Base-by-base conservation (phyloP, 2,797 vertebrate genomes). In the Pogonophryne albipinna region DNA sequence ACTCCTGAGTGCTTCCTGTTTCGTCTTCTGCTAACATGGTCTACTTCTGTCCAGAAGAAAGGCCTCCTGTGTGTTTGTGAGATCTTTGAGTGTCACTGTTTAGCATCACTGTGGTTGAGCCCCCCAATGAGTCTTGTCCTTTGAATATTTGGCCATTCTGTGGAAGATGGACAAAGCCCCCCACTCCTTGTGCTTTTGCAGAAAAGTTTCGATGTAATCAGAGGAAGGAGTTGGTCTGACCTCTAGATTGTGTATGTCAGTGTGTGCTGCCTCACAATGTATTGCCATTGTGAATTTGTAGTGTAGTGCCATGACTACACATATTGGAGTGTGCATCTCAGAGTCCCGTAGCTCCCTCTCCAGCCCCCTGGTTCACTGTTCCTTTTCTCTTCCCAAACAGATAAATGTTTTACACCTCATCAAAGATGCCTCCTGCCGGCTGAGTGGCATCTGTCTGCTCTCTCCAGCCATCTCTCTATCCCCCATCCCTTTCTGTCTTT, bases 331-430 rank as follows among this genome's bases (percentile, higher is more conserved):
- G 53, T 17, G 1, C 70, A 34, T 82, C 69, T 71, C 47, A 42
- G 27, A 23, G 74, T 51, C 80, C 79, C 75, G 23, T 58, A 69
- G 59, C n/a, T 49, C 77, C 80, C 64, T 19, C 70, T 3, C 65
- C 74, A 11, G 60, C 70, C 71, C 75, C 70, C 62, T 52, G 64
- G 85, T 88, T 91, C 75, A 86, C 78, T 88, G 42, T 91, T 61
- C 88, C 84, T 94, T 91, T 92, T 93, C 92, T 91, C 87, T 95
- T 9, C 92, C 94, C 90, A 91, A 89, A 91, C 97, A 99, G 98
- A 99, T 99, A 99, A 99, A 91, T 96, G 94, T 95, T 97, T 97
- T 96, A 95, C 96, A 94, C 94, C 95, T 94, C 92, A 92, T 93
- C 94, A 95, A 94, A 96, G 97, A 97, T 91, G 93, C 91, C 95